Evolutionary conservation across 2,113 vertebrate genomes (phyloP).

Genomic region (Salvelinus namaycush): DNA sequence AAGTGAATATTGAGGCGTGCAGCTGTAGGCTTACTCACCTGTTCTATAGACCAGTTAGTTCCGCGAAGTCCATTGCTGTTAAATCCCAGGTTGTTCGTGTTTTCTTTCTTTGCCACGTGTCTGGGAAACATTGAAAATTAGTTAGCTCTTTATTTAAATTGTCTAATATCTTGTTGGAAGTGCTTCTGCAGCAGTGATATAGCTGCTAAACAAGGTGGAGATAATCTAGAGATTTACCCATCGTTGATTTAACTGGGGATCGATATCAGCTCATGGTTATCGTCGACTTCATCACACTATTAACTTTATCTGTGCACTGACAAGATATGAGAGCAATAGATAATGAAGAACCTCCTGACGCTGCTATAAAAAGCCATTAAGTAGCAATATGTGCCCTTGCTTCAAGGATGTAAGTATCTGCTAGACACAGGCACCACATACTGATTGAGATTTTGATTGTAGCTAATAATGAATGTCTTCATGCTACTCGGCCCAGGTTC

Average conservation of each 20-base stretch:
- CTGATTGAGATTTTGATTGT: not conserved
- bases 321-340: conserved; percentile 9
- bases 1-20: too few relatives aligned
- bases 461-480: not conserved
- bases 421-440: not conserved
- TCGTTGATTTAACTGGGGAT: not conserved
- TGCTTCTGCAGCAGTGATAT: not conserved
- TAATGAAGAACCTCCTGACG: conserved; percentile 1
- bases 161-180: not conserved
- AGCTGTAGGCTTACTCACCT: too few relatives aligned
- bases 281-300: conserved; percentile 1
- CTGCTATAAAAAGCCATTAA: conserved; percentile 11
- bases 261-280: conserved; percentile 10
- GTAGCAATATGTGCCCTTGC: conserved; percentile 5
- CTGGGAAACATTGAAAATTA: too few relatives aligned
- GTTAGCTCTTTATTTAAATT: too few relatives aligned
- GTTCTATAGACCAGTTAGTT: too few relatives aligned
- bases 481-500: not conserved
- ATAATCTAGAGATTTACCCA: not conserved
- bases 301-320: conserved; percentile 25
- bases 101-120: too few relatives aligned
- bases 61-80: too few relatives aligned
- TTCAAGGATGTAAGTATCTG: conserved; percentile 6
- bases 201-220: not conserved
- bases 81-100: too few relatives aligned